These are phyloP conservation scores for Melinaea menophilus DNA, from an alignment of 2,888 invertebrate genomes.

Conservation along the genomic window DNA sequence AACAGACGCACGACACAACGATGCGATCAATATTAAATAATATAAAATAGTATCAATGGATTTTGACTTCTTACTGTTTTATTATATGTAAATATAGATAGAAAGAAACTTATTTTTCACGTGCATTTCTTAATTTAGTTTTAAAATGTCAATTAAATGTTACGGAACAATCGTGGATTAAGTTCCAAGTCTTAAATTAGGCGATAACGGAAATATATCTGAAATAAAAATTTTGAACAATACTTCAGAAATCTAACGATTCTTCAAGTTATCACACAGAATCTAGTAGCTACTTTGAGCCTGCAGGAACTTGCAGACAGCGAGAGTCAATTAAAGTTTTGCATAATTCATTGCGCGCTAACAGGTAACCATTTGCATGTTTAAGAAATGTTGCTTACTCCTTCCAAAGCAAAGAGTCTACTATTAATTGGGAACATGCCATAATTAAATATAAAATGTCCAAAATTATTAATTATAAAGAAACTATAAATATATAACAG, in stretches of 20 bases:
- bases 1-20: too few relatives aligned
- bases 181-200: too few relatives aligned
- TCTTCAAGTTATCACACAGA: not conserved
- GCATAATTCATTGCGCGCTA: constrained; percentile 1
- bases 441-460: not conserved
- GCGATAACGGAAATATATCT: too few relatives aligned
- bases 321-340: not conserved
- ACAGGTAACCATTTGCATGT: not conserved
- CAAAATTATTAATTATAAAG: not conserved
- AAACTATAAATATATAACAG: too few relatives aligned
- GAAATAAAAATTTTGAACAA: not conserved
- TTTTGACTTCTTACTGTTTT: too few relatives aligned
- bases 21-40: too few relatives aligned
- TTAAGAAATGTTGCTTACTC: not conserved
- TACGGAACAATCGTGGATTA: too few relatives aligned
- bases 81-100: too few relatives aligned
- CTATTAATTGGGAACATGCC: not conserved
- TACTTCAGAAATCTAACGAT: not conserved
- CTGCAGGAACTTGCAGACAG: not conserved
- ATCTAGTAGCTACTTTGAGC: not conserved
- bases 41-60: too few relatives aligned
- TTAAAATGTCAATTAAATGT: too few relatives aligned
- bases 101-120: too few relatives aligned
- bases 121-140: too few relatives aligned
- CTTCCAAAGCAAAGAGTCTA: not conserved